Evolutionary conservation across 2,113 vertebrate genomes (phyloP).

Genomic region (Sturnira hondurensis): DNA sequence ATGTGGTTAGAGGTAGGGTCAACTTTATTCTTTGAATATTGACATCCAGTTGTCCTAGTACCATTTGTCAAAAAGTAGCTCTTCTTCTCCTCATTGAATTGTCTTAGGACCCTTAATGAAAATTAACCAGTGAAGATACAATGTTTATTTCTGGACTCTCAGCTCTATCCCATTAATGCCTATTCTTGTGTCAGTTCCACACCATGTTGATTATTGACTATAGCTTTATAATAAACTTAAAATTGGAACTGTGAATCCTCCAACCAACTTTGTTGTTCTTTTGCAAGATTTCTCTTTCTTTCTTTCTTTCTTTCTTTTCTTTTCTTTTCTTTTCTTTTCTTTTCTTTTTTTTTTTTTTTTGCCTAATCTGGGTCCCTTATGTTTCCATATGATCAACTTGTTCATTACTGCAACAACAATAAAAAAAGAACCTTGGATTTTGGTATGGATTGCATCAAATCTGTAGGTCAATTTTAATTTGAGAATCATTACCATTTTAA

Average conservation of each 20-base stretch:
- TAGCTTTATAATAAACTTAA: not conserved
- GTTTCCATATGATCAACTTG: not conserved
- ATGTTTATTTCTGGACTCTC: not conserved
- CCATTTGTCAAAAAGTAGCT: not conserved
- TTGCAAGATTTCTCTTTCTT: conserved; percentile 3
- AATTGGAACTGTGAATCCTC: not conserved
- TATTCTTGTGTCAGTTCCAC: not conserved
- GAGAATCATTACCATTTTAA: not conserved
- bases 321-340: no score
- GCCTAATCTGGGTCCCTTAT: not conserved
- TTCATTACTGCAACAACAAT: not conserved
- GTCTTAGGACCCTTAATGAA: not conserved
- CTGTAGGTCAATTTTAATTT: not conserved
- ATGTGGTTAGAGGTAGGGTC: not conserved
- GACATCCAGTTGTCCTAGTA: not conserved
- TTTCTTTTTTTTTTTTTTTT: no score
- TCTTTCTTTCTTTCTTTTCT: no score
- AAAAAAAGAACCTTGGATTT: not conserved
- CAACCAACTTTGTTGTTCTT: not conserved
- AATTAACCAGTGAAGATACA: not conserved
- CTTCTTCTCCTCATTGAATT: not conserved
- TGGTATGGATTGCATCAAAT: not conserved
- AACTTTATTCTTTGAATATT: not conserved
- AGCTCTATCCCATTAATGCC: not conserved
- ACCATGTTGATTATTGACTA: not conserved